phyloP scores from a whole-genome alignment of 2,888 invertebrate genomes.

The Ormyrus thymus region DNA sequence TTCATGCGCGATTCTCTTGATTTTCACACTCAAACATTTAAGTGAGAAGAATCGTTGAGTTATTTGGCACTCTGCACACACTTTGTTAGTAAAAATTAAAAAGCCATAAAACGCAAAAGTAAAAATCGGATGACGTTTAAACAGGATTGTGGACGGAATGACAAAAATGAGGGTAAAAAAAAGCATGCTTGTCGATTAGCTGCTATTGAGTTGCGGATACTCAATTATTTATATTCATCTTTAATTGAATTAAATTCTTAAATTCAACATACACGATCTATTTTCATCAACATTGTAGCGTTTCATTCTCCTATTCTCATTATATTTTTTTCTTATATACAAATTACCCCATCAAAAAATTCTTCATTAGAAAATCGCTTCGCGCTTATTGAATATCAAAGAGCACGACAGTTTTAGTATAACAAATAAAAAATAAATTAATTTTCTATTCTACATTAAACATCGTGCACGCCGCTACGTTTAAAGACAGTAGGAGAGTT shows the following conservation, averaged over 20 bases:
- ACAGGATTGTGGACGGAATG: neutral
- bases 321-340: constrained; percentile 28
- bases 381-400: constrained; percentile 18
- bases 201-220: constrained; percentile 50
- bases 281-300: constrained; percentile 20
- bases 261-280: constrained; percentile 31
- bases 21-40: constrained; percentile 41
- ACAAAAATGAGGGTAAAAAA: constrained; percentile 24
- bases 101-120: constrained; percentile 21
- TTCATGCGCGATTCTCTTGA: constrained; percentile 36
- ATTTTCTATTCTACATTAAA: constrained; percentile 62
- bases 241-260: constrained; percentile 31
- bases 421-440: constrained; percentile 30
- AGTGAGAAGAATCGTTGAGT: constrained; percentile 24
- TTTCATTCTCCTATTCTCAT: neutral
- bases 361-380: constrained; percentile 13
- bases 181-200: constrained; percentile 57
- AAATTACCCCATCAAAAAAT: constrained; percentile 24
- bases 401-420: constrained; percentile 23
- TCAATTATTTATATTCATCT: constrained; percentile 25
- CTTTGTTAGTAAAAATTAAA: constrained; percentile 44
- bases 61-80: constrained; percentile 37
- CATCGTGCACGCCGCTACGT: constrained; percentile 72
- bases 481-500: constrained; percentile 68
- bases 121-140: constrained; percentile 4